These are phyloP conservation scores for Neosilurus mollespiculum DNA, from an alignment of 2,797 vertebrate genomes.

Conservation along the genomic window DNA sequence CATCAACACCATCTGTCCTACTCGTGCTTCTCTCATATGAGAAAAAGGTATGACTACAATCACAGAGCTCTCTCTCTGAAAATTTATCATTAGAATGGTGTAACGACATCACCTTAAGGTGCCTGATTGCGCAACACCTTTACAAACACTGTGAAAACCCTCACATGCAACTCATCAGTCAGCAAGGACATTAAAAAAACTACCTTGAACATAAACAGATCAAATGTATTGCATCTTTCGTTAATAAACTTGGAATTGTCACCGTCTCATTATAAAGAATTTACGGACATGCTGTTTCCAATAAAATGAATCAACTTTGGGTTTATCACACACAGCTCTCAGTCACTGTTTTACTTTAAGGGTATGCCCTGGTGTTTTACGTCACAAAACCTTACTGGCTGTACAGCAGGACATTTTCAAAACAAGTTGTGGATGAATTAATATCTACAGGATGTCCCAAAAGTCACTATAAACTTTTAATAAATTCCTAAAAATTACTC, in stretches of 20 bases:
- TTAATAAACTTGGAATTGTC: not conserved
- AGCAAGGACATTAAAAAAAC: not conserved
- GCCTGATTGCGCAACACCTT: not conserved
- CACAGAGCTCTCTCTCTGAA: too few relatives aligned
- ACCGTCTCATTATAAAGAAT: not conserved
- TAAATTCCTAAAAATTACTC: too few relatives aligned
- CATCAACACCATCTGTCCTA: not conserved
- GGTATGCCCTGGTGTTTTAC: not conserved
- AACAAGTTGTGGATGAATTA: not conserved
- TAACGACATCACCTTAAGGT: not conserved
- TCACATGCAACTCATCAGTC: not conserved
- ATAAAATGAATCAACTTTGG: not conserved
- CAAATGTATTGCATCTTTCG: not conserved
- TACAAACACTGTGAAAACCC: not conserved
- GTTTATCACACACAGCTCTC: not conserved
- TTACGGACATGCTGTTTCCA: not conserved
- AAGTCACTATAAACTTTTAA: too few relatives aligned
- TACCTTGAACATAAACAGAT: not conserved
- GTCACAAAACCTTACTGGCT: not conserved
- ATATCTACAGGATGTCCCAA: too few relatives aligned
- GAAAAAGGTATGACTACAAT: not conserved
- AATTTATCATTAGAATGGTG: not conserved
- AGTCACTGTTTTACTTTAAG: not conserved
- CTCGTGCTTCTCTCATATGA: not conserved
- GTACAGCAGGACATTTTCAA: not conserved